These are phyloP conservation scores for Lepidotrigona ventralis DNA, from an alignment of 1,140 invertebrate genomes.

Conservation along the genomic window DNA sequence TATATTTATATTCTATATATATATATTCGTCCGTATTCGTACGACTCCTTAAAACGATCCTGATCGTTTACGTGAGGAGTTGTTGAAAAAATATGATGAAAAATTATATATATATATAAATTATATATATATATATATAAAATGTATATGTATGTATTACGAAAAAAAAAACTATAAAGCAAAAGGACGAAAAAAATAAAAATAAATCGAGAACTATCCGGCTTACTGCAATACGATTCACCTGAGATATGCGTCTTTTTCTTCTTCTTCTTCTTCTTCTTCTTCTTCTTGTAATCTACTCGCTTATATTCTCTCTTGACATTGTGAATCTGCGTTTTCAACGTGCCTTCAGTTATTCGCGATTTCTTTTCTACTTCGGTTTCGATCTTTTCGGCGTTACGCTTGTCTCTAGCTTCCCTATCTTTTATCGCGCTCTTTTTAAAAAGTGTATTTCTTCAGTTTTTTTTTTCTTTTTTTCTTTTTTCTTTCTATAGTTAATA, in stretches of 20 bases:
- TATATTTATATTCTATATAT: conserved; percentile 14
- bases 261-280: neutral
- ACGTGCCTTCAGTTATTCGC: conserved; percentile 1
- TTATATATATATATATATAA: neutral
- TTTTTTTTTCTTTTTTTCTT: neutral
- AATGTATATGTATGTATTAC: neutral
- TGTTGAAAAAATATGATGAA: neutral
- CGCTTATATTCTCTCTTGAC: neutral
- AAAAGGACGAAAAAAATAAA: conserved; percentile 3
- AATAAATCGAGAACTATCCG: conserved; percentile 4
- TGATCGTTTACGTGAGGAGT: neutral
- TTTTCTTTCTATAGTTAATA: conserved; percentile 63
- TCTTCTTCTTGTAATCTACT: neutral
- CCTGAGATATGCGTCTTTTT: conserved; percentile 33
- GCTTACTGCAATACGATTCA: conserved; percentile 29
- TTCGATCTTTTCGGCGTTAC: conserved; percentile 22
- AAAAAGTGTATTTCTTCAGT: conserved; percentile 18
- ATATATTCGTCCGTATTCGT: conserved; percentile 1
- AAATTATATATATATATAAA: neutral
- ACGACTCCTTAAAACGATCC: conserved; percentile 5
- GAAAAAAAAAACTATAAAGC: neutral
- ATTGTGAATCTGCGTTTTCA: conserved; percentile 7
- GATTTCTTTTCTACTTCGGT: conserved; percentile 20
- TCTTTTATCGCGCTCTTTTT: conserved; percentile 41
- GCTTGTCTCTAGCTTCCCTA: conserved; percentile 31